Percentiles rank a stretch among this genome's conserved stretches.
Evolutionary conservation across 2,888 invertebrate genomes (phyloP).

Genomic region (Teleogryllus oceanicus): DNA sequence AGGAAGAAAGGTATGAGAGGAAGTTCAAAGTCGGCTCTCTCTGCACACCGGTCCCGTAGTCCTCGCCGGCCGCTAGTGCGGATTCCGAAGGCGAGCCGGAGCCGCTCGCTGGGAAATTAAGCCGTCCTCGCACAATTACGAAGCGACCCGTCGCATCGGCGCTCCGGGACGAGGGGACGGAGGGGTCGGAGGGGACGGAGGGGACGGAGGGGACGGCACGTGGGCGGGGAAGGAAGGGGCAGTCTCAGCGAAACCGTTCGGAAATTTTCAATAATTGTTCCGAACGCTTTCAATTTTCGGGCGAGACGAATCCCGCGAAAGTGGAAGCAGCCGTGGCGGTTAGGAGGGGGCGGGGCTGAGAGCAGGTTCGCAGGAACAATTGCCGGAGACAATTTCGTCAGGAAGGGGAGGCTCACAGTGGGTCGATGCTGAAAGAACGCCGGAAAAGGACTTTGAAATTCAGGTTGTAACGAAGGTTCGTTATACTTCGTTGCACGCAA

Average conservation of each 20-base stretch:
- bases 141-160: neutral
- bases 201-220: neutral
- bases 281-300: neutral
- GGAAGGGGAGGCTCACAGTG: neutral
- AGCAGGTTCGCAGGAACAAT: neutral
- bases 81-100: too few species aligned
- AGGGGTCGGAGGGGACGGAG: neutral
- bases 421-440: too few species aligned
- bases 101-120: neutral
- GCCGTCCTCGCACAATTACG: neutral
- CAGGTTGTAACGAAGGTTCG: too few species aligned
- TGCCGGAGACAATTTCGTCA: neutral
- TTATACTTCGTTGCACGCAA: too few species aligned
- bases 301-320: neutral
- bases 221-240: neutral
- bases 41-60: too few species aligned
- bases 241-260: conserved; percentile 5
- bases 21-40: too few species aligned
- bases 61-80: too few species aligned
- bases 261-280: conserved; percentile 18
- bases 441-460: too few species aligned
- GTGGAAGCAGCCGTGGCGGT: neutral
- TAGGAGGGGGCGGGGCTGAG: neutral
- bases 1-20: too few species aligned
- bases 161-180: neutral